phyloP scores from a whole-genome alignment of 2,797 vertebrate species.

The Eulemur rubriventer region DNA sequence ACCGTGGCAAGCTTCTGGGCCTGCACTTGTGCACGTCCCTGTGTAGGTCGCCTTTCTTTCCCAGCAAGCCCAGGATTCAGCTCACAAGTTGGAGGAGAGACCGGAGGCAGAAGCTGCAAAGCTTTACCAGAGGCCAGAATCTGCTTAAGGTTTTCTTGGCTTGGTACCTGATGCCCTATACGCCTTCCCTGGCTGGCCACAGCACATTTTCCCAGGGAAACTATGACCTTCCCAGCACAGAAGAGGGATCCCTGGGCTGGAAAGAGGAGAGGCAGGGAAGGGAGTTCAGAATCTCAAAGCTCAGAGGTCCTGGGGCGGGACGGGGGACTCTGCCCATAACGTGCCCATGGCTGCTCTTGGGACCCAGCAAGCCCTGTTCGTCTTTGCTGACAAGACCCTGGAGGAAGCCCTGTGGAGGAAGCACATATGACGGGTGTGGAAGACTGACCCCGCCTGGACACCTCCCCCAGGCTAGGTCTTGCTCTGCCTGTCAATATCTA shows the following conservation, averaged over 20 bases:
- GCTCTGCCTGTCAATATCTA: not conserved
- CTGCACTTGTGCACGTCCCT: not conserved
- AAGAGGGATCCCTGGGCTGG: not conserved
- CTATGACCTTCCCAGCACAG: not conserved
- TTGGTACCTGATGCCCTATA: not conserved
- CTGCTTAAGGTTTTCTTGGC: not conserved
- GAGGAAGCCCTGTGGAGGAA: not conserved
- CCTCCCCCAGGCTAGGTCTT: not conserved
- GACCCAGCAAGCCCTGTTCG: not conserved
- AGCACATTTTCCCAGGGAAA: not conserved
- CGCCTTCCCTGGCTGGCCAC: not conserved
- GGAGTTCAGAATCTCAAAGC: not conserved
- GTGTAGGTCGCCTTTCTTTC: not conserved
- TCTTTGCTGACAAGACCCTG: not conserved
- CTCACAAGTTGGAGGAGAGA: not conserved
- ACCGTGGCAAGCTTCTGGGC: not conserved
- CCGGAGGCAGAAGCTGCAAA: not conserved
- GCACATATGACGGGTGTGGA: not conserved
- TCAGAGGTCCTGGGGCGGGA: not conserved
- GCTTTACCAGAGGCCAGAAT: not conserved
- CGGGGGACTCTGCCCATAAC: not conserved
- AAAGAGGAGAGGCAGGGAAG: not conserved
- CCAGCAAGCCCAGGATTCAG: not conserved
- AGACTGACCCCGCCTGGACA: not conserved
- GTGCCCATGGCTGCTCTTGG: not conserved